A percentile compares a stretch with the other conserved stretches of the same genome.
Conservation (phyloP, 2,113 vertebrate genomes). For the Rhea pennata region DNA sequence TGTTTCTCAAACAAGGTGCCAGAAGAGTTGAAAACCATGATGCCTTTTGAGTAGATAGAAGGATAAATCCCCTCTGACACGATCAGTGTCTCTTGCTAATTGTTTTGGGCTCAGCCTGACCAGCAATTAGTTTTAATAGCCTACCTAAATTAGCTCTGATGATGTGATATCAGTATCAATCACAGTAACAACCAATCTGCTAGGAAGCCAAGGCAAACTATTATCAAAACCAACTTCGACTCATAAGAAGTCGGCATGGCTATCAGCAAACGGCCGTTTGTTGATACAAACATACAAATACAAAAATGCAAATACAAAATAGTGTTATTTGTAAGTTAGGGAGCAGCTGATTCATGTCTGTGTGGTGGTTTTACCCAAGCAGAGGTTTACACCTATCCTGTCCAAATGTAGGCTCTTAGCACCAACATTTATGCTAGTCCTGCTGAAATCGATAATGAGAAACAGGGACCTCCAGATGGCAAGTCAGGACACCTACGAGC, state of each 20-base stretch:
- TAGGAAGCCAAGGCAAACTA: neutral
- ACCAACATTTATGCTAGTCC: neutral
- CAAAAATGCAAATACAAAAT: too few relatives aligned
- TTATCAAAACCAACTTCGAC: neutral
- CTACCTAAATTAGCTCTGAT: slow-evolving; percentile 6
- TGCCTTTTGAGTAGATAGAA: neutral
- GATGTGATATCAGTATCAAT: slow-evolving; percentile 36
- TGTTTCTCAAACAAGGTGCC: neutral
- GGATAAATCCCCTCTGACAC: slow-evolving; percentile 17
- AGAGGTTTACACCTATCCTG: neutral
- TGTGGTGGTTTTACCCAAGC: neutral
- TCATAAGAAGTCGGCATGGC: neutral
- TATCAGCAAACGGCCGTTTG: neutral
- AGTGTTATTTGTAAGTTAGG: neutral
- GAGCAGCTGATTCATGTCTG: neutral
- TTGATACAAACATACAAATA: too few relatives aligned
- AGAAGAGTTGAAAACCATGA: neutral
- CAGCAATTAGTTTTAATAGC: slow-evolving; percentile 41
- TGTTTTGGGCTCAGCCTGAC: slow-evolving; percentile 38
- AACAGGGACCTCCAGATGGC: slow-evolving; percentile 15
- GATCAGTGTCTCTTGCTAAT: slow-evolving; percentile 20
- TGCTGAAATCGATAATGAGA: neutral
- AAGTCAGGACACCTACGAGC: neutral
- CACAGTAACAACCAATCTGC: slow-evolving; percentile 49
- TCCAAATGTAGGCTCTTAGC: neutral